Conservation (phyloP, 2,797 vertebrate genomes). For the Geotria australis region DNA sequence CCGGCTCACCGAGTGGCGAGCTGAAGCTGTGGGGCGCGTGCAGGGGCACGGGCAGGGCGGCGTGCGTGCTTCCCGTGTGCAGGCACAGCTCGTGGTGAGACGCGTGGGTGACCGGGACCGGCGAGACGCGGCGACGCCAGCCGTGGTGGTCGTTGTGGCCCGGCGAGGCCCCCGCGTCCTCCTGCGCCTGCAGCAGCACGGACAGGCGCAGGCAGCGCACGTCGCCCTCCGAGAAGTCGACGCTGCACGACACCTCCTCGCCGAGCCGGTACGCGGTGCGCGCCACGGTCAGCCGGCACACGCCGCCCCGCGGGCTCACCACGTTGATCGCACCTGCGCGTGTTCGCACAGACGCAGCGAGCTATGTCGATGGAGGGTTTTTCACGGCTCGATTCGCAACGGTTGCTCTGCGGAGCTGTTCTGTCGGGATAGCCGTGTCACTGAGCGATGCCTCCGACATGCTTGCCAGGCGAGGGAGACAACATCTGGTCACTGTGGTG, state of each 20-base stretch:
- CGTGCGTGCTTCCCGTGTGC: conserved; percentile 66
- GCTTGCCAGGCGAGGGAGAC: too few relatives aligned
- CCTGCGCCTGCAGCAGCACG: conserved; percentile 74
- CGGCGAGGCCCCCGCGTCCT: conserved; percentile 54
- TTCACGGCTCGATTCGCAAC: too few relatives aligned
- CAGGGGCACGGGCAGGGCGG: conserved; percentile 66
- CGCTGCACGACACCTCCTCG: conserved; percentile 70
- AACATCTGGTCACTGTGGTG: too few relatives aligned
- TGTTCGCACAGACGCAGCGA: neutral
- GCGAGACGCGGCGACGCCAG: conserved; percentile 21
- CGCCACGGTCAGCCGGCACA: conserved; percentile 86
- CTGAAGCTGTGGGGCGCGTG: conserved; percentile 76
- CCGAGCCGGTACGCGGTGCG: conserved; percentile 77
- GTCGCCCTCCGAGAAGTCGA: conserved; percentile 70
- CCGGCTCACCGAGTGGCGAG: neutral
- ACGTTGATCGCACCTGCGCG: conserved; percentile 66
- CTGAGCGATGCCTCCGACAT: too few relatives aligned
- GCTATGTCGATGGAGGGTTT: too few relatives aligned
- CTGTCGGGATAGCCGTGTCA: too few relatives aligned
- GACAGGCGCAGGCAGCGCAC: conserved; percentile 84
- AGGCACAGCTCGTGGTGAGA: conserved; percentile 79
- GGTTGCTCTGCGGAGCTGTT: too few relatives aligned
- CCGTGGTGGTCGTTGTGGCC: too few relatives aligned
- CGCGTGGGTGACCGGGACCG: conserved; percentile 35
- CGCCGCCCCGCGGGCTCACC: conserved; percentile 61